phyloP scores from a whole-genome alignment of 1,140 invertebrate genomes.

The Drosophila rhopaloa region DNA sequence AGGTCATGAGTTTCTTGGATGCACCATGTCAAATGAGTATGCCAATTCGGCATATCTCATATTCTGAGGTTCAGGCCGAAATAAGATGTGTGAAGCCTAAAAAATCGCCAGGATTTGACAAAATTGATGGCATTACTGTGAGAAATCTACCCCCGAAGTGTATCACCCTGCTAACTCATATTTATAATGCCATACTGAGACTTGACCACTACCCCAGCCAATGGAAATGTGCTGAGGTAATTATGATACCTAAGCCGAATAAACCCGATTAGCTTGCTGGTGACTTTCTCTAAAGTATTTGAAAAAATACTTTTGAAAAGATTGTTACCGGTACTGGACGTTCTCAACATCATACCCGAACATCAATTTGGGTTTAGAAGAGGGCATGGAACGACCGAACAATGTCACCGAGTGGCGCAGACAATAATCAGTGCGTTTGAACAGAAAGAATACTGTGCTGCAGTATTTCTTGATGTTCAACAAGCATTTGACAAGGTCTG shows the following conservation, averaged over 20 bases:
- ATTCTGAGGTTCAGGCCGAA: no score
- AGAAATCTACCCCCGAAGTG: slow-evolving; percentile 1
- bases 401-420: no score
- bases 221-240: not conserved
- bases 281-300: not conserved
- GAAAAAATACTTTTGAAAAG: slow-evolving; percentile 2
- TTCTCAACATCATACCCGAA: slow-evolving; percentile 4
- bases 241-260: slow-evolving; percentile 1
- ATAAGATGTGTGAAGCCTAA: not conserved
- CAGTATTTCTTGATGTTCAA: no score
- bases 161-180: not conserved
- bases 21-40: no score
- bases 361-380: slow-evolving; percentile 4
- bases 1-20: no score
- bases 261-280: slow-evolving; percentile 1
- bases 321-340: not conserved
- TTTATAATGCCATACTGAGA: not conserved
- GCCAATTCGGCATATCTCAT: no score
- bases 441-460: no score
- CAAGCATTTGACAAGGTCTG: not conserved
- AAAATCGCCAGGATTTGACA: slow-evolving; percentile 1
- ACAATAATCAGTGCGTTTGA: no score
- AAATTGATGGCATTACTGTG: not conserved
- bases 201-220: not conserved
- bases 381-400: no score